These are phyloP conservation scores for Huso huso DNA, from an alignment of 2,797 vertebrate species.

Conservation along the genomic window DNA sequence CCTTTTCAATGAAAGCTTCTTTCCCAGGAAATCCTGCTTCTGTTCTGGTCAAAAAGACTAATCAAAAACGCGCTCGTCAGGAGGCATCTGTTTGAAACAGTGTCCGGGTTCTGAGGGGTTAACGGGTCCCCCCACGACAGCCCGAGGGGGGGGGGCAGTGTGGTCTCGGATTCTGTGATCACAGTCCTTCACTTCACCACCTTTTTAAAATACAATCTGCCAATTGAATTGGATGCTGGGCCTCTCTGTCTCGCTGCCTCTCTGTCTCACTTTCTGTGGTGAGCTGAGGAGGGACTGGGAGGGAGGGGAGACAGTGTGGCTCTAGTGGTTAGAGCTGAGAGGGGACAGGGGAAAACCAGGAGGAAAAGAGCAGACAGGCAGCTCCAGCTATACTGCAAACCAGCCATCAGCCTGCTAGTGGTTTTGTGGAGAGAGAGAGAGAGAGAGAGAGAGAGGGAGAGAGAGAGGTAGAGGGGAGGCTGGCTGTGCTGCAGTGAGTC, in stretches of 20 bases:
- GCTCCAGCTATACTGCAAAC: slow-evolving; percentile 5
- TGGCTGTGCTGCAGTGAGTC: background rate
- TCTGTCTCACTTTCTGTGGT: too few species aligned
- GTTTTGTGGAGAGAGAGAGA: background rate
- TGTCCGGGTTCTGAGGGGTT: slow-evolving; percentile 27
- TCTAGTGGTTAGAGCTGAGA: too few species aligned
- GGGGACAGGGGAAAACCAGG: background rate
- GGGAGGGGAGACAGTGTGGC: too few species aligned
- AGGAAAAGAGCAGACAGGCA: too few species aligned
- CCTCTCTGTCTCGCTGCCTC: too few species aligned
- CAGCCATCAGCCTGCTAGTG: slow-evolving; percentile 27
- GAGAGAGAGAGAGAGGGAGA: background rate
- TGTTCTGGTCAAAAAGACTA: background rate
- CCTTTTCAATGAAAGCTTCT: too few species aligned
- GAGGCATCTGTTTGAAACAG: slow-evolving; percentile 3
- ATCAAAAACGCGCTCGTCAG: too few species aligned
- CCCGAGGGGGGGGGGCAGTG: slow-evolving; percentile 37
- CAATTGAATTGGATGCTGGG: slow-evolving; percentile 37
- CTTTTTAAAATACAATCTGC: slow-evolving; percentile 38
- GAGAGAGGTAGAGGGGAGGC: background rate
- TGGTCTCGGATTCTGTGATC: slow-evolving; percentile 19
- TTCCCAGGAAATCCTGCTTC: background rate
- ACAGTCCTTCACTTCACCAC: slow-evolving; percentile 32
- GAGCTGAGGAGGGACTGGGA: too few species aligned
- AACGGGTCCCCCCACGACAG: slow-evolving; percentile 19